These are phyloP conservation scores for Thymelicus sylvestris DNA, from an alignment of 2,888 invertebrate species.

Conservation along the genomic window DNA sequence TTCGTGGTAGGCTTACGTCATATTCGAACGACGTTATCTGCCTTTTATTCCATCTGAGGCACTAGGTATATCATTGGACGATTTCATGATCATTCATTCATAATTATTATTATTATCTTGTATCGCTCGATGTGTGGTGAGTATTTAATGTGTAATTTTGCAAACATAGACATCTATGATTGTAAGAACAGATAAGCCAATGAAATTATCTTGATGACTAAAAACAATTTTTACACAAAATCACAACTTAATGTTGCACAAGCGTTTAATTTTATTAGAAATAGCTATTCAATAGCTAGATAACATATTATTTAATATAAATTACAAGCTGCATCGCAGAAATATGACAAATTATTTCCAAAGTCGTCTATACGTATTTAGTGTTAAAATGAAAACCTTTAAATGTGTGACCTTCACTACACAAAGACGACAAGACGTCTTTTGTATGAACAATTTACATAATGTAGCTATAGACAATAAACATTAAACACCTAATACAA, in stretches of 20 bases:
- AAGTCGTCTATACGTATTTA: slow-evolving; percentile 6
- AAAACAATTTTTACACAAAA: background rate
- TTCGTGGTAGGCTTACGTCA: no score
- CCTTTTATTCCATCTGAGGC: no score
- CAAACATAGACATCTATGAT: background rate
- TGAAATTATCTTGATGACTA: background rate
- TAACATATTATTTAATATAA: no score
- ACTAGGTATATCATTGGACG: no score
- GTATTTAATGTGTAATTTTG: background rate
- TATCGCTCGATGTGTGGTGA: background rate
- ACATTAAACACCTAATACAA: background rate
- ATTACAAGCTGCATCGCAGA: background rate
- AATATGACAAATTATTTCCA: background rate
- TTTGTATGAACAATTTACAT: slow-evolving; percentile 13
- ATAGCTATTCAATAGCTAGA: no score
- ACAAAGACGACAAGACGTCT: slow-evolving; percentile 22
- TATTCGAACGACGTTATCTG: no score
- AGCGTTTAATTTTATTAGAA: no score
- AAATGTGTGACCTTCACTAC: slow-evolving; percentile 26
- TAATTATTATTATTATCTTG: background rate
- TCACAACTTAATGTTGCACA: no score
- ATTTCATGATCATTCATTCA: background rate
- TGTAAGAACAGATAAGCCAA: background rate
- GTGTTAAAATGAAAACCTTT: background rate
- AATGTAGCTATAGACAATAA: background rate